Evolutionary conservation across 2,797 vertebrate genomes (phyloP).

Genomic region (Anomalospiza imberbis): DNA sequence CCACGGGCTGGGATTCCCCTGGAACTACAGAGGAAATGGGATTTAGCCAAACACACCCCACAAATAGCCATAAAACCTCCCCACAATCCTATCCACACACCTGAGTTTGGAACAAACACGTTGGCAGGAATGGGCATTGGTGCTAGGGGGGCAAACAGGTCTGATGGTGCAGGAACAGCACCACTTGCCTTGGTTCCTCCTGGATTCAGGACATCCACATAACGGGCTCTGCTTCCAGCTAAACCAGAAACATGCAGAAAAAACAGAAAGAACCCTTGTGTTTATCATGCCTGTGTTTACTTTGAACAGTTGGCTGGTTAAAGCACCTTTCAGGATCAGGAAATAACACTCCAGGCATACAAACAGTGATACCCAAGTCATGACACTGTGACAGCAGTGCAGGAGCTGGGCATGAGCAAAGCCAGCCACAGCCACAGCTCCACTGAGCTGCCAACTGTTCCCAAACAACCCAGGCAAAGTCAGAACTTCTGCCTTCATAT

Average conservation of each 20-base stretch:
- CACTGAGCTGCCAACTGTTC: neutral
- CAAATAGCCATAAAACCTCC: rapidly evolving
- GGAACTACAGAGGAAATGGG: slow-evolving; percentile 64
- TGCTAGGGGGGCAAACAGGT: slow-evolving; percentile 91
- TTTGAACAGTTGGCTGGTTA: neutral
- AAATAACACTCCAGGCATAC: neutral
- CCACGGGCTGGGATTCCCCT: slow-evolving; percentile 79
- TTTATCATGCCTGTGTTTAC: neutral
- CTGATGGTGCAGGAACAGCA: slow-evolving; percentile 76
- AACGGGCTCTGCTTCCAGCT: slow-evolving; percentile 85
- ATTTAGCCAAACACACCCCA: neutral
- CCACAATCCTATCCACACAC: slow-evolving; percentile 9
- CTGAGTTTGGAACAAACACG: slow-evolving; percentile 77
- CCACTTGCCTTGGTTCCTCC: slow-evolving; percentile 73
- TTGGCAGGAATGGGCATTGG: slow-evolving; percentile 89
- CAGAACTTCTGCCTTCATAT: neutral
- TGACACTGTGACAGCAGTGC: neutral
- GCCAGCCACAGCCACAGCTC: neutral
- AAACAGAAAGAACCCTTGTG: neutral
- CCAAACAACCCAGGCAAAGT: neutral
- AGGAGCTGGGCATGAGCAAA: neutral
- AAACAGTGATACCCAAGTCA: neutral
- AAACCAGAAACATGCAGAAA: neutral
- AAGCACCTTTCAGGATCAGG: neutral
- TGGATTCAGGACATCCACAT: slow-evolving; percentile 93